A percentile compares a stretch with the other conserved stretches of the same genome.
Conservation (phyloP, 2,888 invertebrate species). For the Anthophora plumipes region DNA sequence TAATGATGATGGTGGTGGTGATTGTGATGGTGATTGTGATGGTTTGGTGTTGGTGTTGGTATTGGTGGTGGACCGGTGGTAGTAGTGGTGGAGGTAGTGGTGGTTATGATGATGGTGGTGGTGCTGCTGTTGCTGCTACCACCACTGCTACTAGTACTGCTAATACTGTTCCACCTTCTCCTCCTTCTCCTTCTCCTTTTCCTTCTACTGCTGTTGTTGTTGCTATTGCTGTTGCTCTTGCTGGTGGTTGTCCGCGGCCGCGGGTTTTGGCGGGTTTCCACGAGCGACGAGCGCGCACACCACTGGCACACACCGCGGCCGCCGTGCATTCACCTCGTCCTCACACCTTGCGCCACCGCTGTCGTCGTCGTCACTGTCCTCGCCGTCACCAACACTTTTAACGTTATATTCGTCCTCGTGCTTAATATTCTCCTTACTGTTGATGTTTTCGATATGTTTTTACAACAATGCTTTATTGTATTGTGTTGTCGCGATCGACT, state of each 20-base stretch:
- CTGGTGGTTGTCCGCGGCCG: constrained; percentile 73
- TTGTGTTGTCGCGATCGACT: constrained; percentile 63
- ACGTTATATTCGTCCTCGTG: constrained; percentile 60
- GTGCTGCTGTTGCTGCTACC: constrained; percentile 1
- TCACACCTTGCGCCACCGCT: constrained; percentile 72
- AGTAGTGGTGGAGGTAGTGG: constrained; percentile 1
- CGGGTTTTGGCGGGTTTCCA: constrained; percentile 81
- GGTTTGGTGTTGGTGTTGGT: constrained; percentile 10
- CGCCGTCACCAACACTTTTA: constrained; percentile 38
- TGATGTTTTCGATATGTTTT: constrained; percentile 63
- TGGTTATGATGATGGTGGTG: background rate
- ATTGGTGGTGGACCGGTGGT: constrained; percentile 7
- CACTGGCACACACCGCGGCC: constrained; percentile 75
- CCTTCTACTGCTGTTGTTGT: constrained; percentile 44
- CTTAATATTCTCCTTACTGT: constrained; percentile 43
- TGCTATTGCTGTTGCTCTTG: constrained; percentile 54
- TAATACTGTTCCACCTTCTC: constrained; percentile 47
- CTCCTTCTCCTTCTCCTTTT: constrained; percentile 48
- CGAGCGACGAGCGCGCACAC: constrained; percentile 73
- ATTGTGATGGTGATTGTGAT: constrained; percentile 14
- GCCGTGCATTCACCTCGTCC: constrained; percentile 82
- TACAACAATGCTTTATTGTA: constrained; percentile 63
- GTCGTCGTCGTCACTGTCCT: constrained; percentile 60
- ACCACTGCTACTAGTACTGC: constrained; percentile 42
- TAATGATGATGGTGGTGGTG: constrained; percentile 12